Conservation (phyloP, 2,888 invertebrate species). For the Mechanitis mazaeus region DNA sequence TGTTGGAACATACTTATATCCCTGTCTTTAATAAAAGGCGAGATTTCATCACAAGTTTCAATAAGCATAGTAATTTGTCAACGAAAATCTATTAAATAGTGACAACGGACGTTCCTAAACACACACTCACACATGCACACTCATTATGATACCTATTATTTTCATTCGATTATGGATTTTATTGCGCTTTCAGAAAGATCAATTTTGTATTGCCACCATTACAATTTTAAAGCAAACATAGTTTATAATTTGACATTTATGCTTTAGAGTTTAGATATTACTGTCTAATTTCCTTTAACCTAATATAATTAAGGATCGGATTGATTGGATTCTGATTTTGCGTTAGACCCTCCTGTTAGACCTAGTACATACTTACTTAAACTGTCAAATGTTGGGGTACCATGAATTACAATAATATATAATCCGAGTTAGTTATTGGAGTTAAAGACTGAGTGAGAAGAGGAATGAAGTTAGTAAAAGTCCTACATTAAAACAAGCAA, state of each 20-base stretch:
- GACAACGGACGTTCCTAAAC: slow-evolving; percentile 38
- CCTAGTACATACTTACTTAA: slow-evolving; percentile 50
- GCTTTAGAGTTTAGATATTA: not conserved
- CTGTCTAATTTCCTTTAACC: slow-evolving; percentile 6
- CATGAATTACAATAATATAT: slow-evolving; percentile 34
- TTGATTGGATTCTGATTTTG: slow-evolving; percentile 44
- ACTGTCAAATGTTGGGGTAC: slow-evolving; percentile 44
- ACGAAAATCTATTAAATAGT: slow-evolving; percentile 39
- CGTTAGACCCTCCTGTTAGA: slow-evolving; percentile 42
- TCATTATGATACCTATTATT: too few relatives aligned
- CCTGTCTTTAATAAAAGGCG: too few relatives aligned
- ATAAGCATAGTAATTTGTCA: slow-evolving; percentile 38
- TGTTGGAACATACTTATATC: too few relatives aligned
- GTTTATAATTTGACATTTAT: not conserved
- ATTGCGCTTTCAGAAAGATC: too few relatives aligned
- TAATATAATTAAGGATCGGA: slow-evolving; percentile 32
- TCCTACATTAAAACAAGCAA: too few relatives aligned
- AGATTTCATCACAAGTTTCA: not conserved
- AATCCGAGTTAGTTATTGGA: slow-evolving; percentile 26
- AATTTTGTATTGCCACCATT: too few relatives aligned
- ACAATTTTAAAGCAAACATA: not conserved
- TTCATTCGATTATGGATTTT: too few relatives aligned
- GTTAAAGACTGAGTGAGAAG: too few relatives aligned
- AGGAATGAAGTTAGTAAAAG: too few relatives aligned
- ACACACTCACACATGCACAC: slow-evolving; percentile 28